Evolutionary conservation across 2,888 invertebrate genomes (phyloP).

Genomic region (Heliconius aoede): DNA sequence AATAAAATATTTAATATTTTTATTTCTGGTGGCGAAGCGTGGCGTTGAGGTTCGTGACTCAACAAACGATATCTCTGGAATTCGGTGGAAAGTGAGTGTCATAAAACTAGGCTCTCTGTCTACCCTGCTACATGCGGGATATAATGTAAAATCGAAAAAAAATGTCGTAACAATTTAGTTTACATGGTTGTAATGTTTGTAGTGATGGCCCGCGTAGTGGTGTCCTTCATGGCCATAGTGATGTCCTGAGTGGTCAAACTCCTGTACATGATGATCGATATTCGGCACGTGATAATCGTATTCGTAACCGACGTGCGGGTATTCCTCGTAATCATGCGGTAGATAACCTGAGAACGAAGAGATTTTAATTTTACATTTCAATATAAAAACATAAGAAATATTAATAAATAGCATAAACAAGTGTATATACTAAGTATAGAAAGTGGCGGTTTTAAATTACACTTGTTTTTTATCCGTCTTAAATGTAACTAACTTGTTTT

Average conservation of each 20-base stretch:
- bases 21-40: too few species aligned
- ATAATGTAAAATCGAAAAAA: too few species aligned
- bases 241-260: conserved; percentile 53
- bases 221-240: conserved; percentile 50
- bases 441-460: neutral
- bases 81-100: too few species aligned
- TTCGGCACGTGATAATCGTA: conserved; percentile 61
- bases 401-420: neutral
- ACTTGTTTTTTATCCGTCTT: conserved; percentile 5
- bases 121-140: too few species aligned
- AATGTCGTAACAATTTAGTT: conserved; percentile 47
- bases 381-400: neutral
- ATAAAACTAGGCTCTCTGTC: too few species aligned
- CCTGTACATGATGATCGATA: conserved; percentile 51
- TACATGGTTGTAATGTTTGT: conserved; percentile 70
- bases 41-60: too few species aligned
- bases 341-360: conserved; percentile 60
- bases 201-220: conserved; percentile 56
- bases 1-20: too few species aligned
- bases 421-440: neutral
- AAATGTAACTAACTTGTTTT: conserved; percentile 6
- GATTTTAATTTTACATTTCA: neutral
- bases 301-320: conserved; percentile 60
- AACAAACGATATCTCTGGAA: too few species aligned
- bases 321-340: conserved; percentile 69